Percentiles rank a stretch among this genome's conserved stretches.
Conservation (phyloP, 2,797 vertebrate genomes). For the Alfaro cultratus region DNA sequence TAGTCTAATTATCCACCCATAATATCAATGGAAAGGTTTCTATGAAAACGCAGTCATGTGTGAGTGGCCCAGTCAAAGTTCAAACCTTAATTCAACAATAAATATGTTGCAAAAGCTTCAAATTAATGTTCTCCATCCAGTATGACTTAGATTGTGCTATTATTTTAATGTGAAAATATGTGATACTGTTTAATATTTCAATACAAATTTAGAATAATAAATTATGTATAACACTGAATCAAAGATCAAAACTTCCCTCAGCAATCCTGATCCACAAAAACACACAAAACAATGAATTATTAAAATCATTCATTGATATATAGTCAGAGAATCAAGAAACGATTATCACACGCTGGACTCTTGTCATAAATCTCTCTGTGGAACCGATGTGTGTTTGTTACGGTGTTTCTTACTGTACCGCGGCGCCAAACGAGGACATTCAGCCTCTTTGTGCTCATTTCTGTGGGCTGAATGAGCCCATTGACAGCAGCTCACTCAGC, state of each 20-base stretch:
- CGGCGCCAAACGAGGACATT: constrained; percentile 73
- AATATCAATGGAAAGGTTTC: neutral
- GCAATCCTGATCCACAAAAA: neutral
- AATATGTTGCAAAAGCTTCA: neutral
- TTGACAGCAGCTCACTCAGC: constrained; percentile 66
- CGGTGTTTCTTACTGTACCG: constrained; percentile 71
- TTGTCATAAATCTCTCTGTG: constrained; percentile 28
- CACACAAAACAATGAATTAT: neutral
- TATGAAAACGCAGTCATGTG: neutral
- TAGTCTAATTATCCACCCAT: neutral
- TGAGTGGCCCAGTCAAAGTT: neutral
- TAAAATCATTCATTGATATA: neutral
- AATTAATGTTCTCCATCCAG: neutral
- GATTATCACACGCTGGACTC: neutral
- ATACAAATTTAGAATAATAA: neutral
- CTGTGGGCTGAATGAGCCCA: constrained; percentile 31
- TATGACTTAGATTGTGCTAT: neutral
- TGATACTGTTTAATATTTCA: neutral
- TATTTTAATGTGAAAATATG: neutral
- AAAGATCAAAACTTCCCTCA: neutral
- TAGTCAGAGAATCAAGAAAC: neutral
- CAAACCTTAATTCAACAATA: neutral
- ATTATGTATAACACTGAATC: neutral
- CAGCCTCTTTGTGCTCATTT: constrained; percentile 57
- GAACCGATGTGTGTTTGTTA: constrained; percentile 39